phyloP scores from a whole-genome alignment of 2,888 invertebrate genomes.

The Ferdinandea cuprea region DNA sequence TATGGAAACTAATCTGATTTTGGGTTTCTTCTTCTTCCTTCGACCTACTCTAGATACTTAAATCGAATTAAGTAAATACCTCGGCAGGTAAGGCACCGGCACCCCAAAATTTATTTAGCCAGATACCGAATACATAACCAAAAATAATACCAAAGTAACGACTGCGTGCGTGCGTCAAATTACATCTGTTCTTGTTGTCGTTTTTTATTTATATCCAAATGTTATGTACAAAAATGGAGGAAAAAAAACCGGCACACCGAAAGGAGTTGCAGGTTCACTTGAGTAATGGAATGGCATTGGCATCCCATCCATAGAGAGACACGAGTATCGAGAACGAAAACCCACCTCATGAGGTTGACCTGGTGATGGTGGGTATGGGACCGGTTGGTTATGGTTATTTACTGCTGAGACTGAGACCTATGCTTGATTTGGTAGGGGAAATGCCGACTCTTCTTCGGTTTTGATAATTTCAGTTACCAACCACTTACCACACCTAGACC shows the following conservation, averaged over 20 bases:
- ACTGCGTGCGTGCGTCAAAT: slow-evolving; percentile 58
- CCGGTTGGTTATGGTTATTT: no score
- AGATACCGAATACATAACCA: slow-evolving; percentile 44
- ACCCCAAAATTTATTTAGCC: slow-evolving; percentile 45
- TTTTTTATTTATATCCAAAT: slow-evolving; percentile 16
- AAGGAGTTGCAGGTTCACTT: slow-evolving; percentile 42
- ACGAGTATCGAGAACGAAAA: slow-evolving; percentile 2
- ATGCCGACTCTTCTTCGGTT: slow-evolving; percentile 4
- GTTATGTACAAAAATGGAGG: slow-evolving; percentile 1
- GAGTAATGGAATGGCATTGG: neutral
- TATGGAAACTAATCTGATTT: slow-evolving; percentile 54
- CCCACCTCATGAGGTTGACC: slow-evolving; percentile 24
- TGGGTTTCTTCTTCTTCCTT: slow-evolving; percentile 21
- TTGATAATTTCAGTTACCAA: slow-evolving; percentile 10
- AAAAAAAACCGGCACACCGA: slow-evolving; percentile 17
- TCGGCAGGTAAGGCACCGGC: slow-evolving; percentile 48
- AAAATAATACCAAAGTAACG: slow-evolving; percentile 23
- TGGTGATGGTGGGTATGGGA: slow-evolving; percentile 4
- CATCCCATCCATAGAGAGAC: slow-evolving; percentile 8
- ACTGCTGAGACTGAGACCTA: slow-evolving; percentile 17
- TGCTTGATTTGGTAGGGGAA: slow-evolving; percentile 24
- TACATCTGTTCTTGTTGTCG: slow-evolving; percentile 51
- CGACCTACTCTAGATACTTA: slow-evolving; percentile 9
- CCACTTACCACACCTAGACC: slow-evolving; percentile 47
- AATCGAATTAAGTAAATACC: slow-evolving; percentile 31